Evolutionary conservation across 2,797 vertebrate species (phyloP).

Genomic region (Helicolenus hilgendorfi): DNA sequence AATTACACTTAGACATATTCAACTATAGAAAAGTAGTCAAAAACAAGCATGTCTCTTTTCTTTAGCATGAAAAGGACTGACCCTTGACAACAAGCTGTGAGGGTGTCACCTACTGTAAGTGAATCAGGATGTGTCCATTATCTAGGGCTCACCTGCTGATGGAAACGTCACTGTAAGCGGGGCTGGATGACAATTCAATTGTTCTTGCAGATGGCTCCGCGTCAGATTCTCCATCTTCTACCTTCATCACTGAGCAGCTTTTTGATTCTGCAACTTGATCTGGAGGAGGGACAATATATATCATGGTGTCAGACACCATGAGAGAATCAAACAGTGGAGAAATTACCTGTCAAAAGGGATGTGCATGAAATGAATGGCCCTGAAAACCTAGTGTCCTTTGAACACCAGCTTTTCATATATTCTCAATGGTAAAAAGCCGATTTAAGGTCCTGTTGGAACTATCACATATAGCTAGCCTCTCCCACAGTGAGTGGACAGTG

Average conservation of each 20-base stretch:
- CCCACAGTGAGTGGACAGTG: neutral
- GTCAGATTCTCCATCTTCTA: slow-evolving; percentile 41
- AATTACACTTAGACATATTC: neutral
- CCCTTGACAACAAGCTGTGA: neutral
- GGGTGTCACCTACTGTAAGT: neutral
- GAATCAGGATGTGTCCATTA: neutral
- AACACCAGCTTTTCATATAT: neutral
- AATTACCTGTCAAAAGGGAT: neutral
- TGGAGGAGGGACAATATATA: slow-evolving; percentile 9
- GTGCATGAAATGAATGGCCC: neutral
- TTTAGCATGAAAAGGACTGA: neutral
- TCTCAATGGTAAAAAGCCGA: neutral
- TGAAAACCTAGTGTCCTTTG: neutral
- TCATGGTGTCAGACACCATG: neutral
- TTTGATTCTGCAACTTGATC: slow-evolving; percentile 42
- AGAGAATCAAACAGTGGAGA: neutral
- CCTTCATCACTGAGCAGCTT: slow-evolving; percentile 1
- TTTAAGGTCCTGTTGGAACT: neutral
- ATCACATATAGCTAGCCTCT: neutral
- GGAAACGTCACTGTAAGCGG: slow-evolving; percentile 83
- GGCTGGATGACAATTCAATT: slow-evolving; percentile 72
- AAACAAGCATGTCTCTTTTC: neutral
- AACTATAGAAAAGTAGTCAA: neutral
- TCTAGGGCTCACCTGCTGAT: slow-evolving; percentile 86
- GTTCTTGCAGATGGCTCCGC: neutral